Evolutionary conservation across 2,113 vertebrate genomes (phyloP).

Genomic region (Rhagologus leucostigma): DNA sequence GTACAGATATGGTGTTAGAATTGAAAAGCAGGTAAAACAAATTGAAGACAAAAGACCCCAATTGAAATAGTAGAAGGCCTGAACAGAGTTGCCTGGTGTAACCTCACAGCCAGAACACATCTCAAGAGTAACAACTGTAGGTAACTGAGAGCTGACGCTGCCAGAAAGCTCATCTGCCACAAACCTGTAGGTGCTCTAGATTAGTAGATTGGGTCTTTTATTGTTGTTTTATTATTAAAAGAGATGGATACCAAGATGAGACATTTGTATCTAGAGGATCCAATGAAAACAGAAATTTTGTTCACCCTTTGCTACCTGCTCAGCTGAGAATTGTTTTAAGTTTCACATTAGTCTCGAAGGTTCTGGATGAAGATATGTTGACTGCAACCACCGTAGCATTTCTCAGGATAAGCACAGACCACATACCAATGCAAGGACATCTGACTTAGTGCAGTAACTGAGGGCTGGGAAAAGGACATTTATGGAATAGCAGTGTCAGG

Average conservation of each 20-base stretch:
- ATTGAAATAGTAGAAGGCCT: background rate
- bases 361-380: background rate
- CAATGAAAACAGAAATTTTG: background rate
- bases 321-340: background rate
- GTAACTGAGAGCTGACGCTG: background rate
- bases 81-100: background rate
- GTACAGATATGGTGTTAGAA: background rate
- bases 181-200: background rate
- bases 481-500: background rate
- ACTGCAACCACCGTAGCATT: background rate
- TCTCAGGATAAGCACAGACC: background rate
- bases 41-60: background rate
- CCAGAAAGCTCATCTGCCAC: background rate
- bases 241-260: background rate
- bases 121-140: background rate
- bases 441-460: background rate
- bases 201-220: background rate
- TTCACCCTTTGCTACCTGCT: background rate
- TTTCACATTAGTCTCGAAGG: background rate
- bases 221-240: background rate
- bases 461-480: background rate
- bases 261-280: background rate
- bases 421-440: background rate
- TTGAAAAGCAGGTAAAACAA: background rate
- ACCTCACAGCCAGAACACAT: background rate